phyloP scores from a whole-genome alignment of 2,888 invertebrate species.

The Epirrhoe alternata region DNA sequence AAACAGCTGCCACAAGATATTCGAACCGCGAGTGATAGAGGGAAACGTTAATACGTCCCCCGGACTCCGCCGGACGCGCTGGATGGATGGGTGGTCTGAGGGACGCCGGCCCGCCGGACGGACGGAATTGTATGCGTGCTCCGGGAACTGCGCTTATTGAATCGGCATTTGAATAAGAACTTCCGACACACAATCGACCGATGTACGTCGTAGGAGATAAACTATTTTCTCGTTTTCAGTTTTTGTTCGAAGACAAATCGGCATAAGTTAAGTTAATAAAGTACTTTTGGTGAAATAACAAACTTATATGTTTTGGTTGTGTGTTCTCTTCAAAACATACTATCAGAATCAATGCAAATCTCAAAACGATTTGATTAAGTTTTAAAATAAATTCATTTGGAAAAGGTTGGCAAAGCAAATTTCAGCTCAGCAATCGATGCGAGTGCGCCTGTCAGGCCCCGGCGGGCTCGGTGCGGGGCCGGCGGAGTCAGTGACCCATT shows the following conservation, averaged over 20 bases:
- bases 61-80: conserved; percentile 16
- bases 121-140: conserved; percentile 32
- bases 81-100: conserved; percentile 10
- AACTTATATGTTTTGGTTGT: too few species aligned
- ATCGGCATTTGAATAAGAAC: conserved; percentile 35
- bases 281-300: too few species aligned
- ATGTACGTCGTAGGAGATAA: neutral
- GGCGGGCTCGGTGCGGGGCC: too few species aligned
- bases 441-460: too few species aligned
- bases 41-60: conserved; percentile 19
- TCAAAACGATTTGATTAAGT: too few species aligned
- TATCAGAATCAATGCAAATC: too few species aligned
- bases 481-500: too few species aligned
- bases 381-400: too few species aligned
- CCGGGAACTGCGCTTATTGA: conserved; percentile 37
- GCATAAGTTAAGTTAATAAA: too few species aligned
- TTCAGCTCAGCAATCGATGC: too few species aligned
- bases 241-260: neutral
- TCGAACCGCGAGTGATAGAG: conserved; percentile 7
- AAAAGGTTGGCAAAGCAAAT: too few species aligned
- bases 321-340: too few species aligned
- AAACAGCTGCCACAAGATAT: conserved; percentile 13
- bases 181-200: conserved; percentile 11
- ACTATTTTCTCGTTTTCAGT: neutral
- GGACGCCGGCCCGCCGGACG: neutral